A percentile compares a stretch with the other conserved stretches of the same genome.
phyloP scores from a whole-genome alignment of 2,113 vertebrate genomes.

The Cebidichthys violaceus region DNA sequence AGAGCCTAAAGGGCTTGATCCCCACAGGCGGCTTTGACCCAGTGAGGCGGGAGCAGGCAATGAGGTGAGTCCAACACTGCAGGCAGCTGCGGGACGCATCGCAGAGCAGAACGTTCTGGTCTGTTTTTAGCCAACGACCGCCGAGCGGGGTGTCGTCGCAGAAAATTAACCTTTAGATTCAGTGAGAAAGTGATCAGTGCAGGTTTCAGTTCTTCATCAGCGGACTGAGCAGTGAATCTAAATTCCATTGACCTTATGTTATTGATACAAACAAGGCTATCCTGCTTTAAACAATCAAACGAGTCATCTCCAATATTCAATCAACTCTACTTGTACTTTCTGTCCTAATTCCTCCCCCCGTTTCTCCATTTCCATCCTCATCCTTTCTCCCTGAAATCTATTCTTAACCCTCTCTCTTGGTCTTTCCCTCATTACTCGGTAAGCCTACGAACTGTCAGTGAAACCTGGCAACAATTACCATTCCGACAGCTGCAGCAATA shows the following conservation, averaged over 20 bases:
- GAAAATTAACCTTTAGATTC: conserved; percentile 52
- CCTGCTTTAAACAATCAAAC: neutral
- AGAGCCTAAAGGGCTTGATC: conserved; percentile 65
- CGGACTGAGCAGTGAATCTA: conserved; percentile 5
- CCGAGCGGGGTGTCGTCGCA: conserved; percentile 36
- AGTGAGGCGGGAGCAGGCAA: conserved; percentile 69
- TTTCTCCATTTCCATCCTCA: conserved; percentile 34
- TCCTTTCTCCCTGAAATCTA: conserved; percentile 21
- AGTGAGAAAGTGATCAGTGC: conserved; percentile 27
- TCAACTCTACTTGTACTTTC: conserved; percentile 9
- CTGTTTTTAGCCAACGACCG: conserved; percentile 68
- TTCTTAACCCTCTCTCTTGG: conserved; percentile 24
- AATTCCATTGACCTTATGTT: conserved; percentile 7
- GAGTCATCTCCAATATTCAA: conserved; percentile 9
- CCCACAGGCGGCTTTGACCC: conserved; percentile 74
- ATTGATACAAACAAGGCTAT: conserved; percentile 11
- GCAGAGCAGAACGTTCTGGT: conserved; percentile 77
- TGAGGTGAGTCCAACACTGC: conserved; percentile 76
- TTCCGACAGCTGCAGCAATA: conserved; percentile 73
- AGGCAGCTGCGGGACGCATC: conserved; percentile 60
- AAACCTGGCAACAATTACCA: conserved; percentile 79
- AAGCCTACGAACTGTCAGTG: conserved; percentile 60
- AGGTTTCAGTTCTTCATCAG: conserved; percentile 19
- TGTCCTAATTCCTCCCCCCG: neutral
- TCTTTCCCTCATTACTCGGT: conserved; percentile 38